Evolutionary conservation across 2,113 vertebrate species (phyloP), one percentile per base, ranked within the genome.

Genomic region (Hemibates koningsi): DNA sequence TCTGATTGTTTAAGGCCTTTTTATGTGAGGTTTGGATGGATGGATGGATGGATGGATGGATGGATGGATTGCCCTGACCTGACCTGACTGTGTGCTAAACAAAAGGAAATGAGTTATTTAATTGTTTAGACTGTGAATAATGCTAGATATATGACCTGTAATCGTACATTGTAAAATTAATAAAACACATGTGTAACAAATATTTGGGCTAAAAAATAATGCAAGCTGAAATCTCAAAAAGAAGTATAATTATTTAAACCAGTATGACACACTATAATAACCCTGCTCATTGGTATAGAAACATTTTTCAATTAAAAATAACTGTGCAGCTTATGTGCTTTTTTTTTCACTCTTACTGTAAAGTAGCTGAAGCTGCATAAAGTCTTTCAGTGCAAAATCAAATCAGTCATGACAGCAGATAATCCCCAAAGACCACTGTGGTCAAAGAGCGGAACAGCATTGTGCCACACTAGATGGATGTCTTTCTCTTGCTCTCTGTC

Each of bases 371-470:
- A 41, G 66, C 52, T 81, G 24, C 21, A 83, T 2, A 32, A 16
- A 6, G 50, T 45, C 29, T 32, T 53, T 41, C 68, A 24, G 43
- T 13, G 34, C 27, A 86, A 57, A 85, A 85, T 89, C 34, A 90
- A 90, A 93, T 38, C 68, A 83, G 84, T 41, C 88, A 63, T 87
- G 94, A 94, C 89, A 91, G 91, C 86, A 89, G 89, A 87, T 90
- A 19, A 50, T 93, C 93, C 89, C 91, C 53, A 56, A 89, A 86
- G 94, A 82, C 86, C 17, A 78, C 41, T 93, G 91, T 89, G 91
- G 91, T 93, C 80, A 87, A 86, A 89, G 56, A 91, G 83, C 79
- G 80, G 91, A 90, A 68, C 86, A 17, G 82, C 87, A 83, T 73
- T 81, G 85, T 84, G 86, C 84, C 81, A 82, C 83, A 87, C 68